Percentiles rank a stretch among this genome's conserved stretches.
Conservation (phyloP, 2,888 invertebrate genomes). For the Plutella xylostella region DNA sequence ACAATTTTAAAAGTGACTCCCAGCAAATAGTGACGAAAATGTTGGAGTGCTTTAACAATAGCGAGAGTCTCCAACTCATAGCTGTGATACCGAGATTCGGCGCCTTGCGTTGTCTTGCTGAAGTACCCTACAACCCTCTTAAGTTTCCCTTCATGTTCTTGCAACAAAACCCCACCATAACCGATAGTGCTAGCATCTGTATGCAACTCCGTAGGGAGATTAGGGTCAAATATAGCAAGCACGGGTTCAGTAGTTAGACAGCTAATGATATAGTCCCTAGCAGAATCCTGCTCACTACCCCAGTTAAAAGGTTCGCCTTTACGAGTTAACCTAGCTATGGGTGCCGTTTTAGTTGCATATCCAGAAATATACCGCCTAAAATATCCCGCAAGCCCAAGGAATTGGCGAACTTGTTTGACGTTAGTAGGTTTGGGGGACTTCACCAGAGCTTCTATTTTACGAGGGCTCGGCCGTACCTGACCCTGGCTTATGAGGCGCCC, state of each 20-base stretch:
- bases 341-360: conserved; percentile 12
- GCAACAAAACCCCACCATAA: conserved; percentile 19
- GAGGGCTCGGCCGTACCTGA: neutral
- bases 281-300: conserved; percentile 6
- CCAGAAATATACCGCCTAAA: conserved; percentile 16
- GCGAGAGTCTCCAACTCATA: conserved; percentile 3
- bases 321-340: conserved; percentile 8
- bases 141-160: conserved; percentile 8
- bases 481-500: conserved; percentile 5
- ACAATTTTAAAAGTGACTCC: neutral
- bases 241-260: conserved; percentile 17
- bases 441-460: neutral
- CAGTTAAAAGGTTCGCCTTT: neutral
- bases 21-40: neutral
- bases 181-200: conserved; percentile 19
- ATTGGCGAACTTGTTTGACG: neutral
- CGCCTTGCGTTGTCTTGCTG: conserved; percentile 18
- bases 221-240: conserved; percentile 18
- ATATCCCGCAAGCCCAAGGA: conserved; percentile 17
- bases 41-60: neutral
- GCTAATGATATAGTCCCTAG: conserved; percentile 18
- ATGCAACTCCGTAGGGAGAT: conserved; percentile 16
- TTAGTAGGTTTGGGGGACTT: neutral
- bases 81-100: neutral
- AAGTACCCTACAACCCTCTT: conserved; percentile 19